Base-by-base conservation (phyloP, 2,113 vertebrate genomes). In the Tinamus guttatus region DNA sequence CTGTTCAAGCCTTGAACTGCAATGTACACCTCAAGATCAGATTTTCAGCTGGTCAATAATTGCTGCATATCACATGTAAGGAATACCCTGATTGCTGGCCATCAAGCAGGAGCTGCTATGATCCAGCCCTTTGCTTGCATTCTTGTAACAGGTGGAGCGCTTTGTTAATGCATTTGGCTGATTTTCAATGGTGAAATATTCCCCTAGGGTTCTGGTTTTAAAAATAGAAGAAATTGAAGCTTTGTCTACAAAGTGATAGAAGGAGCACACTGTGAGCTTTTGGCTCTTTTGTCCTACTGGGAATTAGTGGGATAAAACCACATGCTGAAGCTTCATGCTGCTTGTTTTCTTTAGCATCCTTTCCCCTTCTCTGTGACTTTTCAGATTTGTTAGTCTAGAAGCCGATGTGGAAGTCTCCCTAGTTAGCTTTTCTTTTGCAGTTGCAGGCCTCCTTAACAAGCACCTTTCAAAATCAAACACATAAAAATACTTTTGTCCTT, bases 141-240 rank as follows among this genome's bases (percentile, higher is more conserved):
- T 96, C 85, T 93, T 94, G 88, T 92, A 96, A 96, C 96, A 96
- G 94, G 96, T 97, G 95, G 90, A 96, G 85, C 3, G 19, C 67
- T 96, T 94, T 0, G n/a, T 95, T 95, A 96, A 92, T 93, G 70
- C 81, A 65, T 94, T 92, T 96, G 96, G 83, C 88, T 90, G 90
- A 89, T 94, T 94, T 95, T 96, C 88, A 96, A 24, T 82, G 74
- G 52, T 76, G 81, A 92, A 92, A 90, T 90, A 93, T 82, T 93
- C 74, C 91, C 84, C 69, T 0, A 13, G 85, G 93, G 74, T 93
- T 95, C 83, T 96, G 68, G 85, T 87, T 93, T 93, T 97, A 94
- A 96, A 96, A 96, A 96, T 91, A 96, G 91, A 70, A 77, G 82
- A 96, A 92, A 90, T 76, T 0, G 1, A 70, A 93, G 71, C 76